Percentiles rank a stretch among this genome's conserved stretches.
Conservation (phyloP, 2,888 invertebrate species). For the Uloborus plumipes region DNA sequence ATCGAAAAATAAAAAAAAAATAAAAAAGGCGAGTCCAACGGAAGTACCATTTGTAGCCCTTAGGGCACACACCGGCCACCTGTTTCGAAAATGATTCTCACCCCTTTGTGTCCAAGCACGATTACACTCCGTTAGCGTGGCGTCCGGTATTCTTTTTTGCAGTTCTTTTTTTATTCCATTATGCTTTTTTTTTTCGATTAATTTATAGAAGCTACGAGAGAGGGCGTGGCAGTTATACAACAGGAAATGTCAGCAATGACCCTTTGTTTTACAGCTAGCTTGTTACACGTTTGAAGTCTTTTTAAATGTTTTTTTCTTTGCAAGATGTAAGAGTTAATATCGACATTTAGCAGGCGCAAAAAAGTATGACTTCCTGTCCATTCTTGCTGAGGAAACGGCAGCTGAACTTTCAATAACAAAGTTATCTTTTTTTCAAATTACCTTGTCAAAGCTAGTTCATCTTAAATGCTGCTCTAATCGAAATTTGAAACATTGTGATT, state of each 20-base stretch:
- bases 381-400: too few species aligned
- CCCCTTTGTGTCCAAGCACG: conserved; percentile 49
- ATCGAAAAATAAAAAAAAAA: conserved; percentile 6
- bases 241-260: conserved; percentile 34
- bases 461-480: too few species aligned
- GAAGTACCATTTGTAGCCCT: conserved; percentile 26
- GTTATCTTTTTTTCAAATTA: too few species aligned
- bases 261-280: conserved; percentile 23
- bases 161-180: conserved; percentile 9
- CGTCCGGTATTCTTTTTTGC: conserved; percentile 26
- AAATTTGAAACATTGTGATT: too few species aligned
- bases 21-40: neutral
- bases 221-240: conserved; percentile 38
- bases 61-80: conserved; percentile 34
- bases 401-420: too few species aligned
- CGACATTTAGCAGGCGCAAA: neutral
- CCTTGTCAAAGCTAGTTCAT: too few species aligned
- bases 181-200: conserved; percentile 11
- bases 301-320: conserved; percentile 19
- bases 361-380: neutral
- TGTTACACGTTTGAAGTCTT: conserved; percentile 31
- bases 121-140: conserved; percentile 40
- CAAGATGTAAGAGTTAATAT: conserved; percentile 6
- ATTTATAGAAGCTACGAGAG: conserved; percentile 18
- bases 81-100: conserved; percentile 43